Conservation (phyloP, 2,888 invertebrate genomes). For the Elysia crispata region DNA sequence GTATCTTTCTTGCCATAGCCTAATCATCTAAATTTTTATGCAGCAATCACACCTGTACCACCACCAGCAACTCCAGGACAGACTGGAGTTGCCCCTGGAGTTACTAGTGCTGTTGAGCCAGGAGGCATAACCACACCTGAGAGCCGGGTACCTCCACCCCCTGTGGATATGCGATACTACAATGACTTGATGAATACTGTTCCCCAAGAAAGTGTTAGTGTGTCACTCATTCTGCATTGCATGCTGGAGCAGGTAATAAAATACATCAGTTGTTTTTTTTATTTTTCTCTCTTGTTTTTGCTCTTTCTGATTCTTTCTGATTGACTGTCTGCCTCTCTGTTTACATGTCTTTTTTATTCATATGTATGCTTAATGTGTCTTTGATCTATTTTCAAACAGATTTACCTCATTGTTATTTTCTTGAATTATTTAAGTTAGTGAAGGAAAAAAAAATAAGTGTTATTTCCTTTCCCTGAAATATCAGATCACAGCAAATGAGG, state of each 20-base stretch:
- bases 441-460: not conserved
- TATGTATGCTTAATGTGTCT: no score
- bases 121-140: not conserved
- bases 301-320: no score
- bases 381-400: no score
- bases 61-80: slow-evolving; percentile 3
- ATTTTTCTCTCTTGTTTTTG: no score
- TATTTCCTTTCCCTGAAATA: slow-evolving; percentile 18
- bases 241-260: slow-evolving; percentile 76
- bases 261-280: no score
- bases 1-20: no score
- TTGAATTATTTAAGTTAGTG: no score
- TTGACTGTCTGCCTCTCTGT: no score
- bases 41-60: not conserved
- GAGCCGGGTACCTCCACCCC: not conserved
- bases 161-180: slow-evolving; percentile 75
- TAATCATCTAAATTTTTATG: no score
- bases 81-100: not conserved
- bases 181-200: slow-evolving; percentile 75
- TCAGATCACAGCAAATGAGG: slow-evolving; percentile 74
- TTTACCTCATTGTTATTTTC: no score
- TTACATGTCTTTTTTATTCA: no score
- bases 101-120: not conserved
- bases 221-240: slow-evolving; percentile 74
- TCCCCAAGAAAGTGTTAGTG: slow-evolving; percentile 75